Evolutionary conservation across 2,888 invertebrate species (phyloP), one percentile per base, ranked within the genome.

Genomic region (Apamea epomidion): DNA sequence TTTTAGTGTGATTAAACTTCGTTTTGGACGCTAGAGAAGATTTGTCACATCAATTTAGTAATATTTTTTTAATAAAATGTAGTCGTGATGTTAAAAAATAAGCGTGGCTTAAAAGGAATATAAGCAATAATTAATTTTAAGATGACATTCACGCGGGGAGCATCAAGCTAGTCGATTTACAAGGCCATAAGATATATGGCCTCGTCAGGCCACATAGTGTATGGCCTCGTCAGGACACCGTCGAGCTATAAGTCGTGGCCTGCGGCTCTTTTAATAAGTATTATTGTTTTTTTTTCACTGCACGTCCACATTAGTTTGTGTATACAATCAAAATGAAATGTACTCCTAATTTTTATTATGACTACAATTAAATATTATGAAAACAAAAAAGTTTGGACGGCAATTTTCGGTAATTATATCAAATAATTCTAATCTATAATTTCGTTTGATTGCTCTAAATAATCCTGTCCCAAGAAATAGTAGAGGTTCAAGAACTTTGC

Each of bases 391-490:
- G 89, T 89, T 89, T 91, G 91, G 91, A 90, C 89, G 89, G 90
- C 88, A 89, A 87, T 90, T 91, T 91, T 90, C 90, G 88, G 90
- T 91, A 91, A 91, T 88, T 91, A 91, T 89, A 91, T 89, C 89
- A 89, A 87, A 88, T 89, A 88, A 89, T 89, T 89, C 89, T 89
- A 88, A 89, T 89, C 89, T 89, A 87, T 69, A 81, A 45, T 84
- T 48, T 85, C 37, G 89, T 89, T 89, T 89, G n/a, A 82, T 89
- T 89, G 45, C 58, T 71, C 18, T 6, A 5, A 6, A 21, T 2
- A n/a, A 8, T 48, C 75, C 72, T 62, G n/a, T 32, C n/a, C 54
- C 21, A 54, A 54, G 21, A 21, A 54, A 54, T 54, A 54, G 54
- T 21, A 54, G 54, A 21, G 21, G 2, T 54, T 54, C 21, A 54